These are phyloP conservation scores for Patella caerulea DNA, from an alignment of 2,888 invertebrate species.

Conservation along the genomic window DNA sequence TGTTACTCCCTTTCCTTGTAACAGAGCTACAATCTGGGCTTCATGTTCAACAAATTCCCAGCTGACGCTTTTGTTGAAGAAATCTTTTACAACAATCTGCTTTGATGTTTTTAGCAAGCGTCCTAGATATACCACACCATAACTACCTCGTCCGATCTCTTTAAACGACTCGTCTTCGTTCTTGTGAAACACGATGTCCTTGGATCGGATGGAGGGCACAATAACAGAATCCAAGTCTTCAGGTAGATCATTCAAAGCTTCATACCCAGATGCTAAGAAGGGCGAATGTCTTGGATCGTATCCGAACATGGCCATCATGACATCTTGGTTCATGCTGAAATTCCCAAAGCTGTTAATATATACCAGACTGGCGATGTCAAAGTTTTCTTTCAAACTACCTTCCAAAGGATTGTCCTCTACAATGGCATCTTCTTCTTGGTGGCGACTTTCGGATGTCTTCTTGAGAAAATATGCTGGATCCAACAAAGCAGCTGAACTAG, in stretches of 20 bases:
- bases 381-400: background rate
- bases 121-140: conserved; percentile 35
- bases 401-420: no score
- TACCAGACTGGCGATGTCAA: background rate
- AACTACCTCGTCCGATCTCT: conserved; percentile 37
- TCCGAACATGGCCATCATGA: background rate
- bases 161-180: conserved; percentile 33
- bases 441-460: no score
- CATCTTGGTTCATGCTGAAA: background rate
- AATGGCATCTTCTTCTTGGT: no score
- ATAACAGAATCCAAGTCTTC: conserved; percentile 28
- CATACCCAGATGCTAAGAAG: background rate
- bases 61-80: conserved; percentile 24
- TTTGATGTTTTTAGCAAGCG: background rate
- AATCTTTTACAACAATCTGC: background rate
- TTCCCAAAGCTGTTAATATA: background rate
- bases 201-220: conserved; percentile 31
- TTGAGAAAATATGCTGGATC: no score
- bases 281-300: background rate
- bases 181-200: conserved; percentile 28
- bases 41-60: conserved; percentile 39
- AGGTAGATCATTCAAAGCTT: background rate
- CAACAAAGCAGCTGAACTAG: no score
- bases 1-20: conserved; percentile 37
- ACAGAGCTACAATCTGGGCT: conserved; percentile 32